Percentiles rank a stretch among this genome's conserved stretches.
These are phyloP conservation scores for Caenorhabditis sinica DNA, from an alignment of 2,888 invertebrate genomes.

Conservation along the genomic window DNA sequence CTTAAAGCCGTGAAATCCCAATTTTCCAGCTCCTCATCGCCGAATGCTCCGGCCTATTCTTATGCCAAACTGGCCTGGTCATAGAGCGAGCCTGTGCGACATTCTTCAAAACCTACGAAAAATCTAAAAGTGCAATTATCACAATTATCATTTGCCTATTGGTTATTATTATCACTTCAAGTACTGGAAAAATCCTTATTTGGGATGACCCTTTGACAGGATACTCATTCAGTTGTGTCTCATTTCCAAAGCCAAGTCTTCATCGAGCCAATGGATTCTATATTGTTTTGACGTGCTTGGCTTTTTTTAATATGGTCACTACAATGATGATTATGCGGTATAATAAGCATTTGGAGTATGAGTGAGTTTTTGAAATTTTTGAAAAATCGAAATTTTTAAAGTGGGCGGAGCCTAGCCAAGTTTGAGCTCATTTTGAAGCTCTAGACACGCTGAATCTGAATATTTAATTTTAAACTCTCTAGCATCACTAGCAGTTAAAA, in stretches of 20 bases:
- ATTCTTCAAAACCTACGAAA: neutral
- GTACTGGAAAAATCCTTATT: neutral
- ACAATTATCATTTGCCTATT: neutral
- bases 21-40: neutral
- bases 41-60: neutral
- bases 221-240: conserved; percentile 5
- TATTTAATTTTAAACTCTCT: too few relatives aligned
- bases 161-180: neutral
- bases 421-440: too few relatives aligned
- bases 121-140: neutral
- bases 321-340: neutral
- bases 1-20: too few relatives aligned
- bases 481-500: too few relatives aligned
- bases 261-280: neutral
- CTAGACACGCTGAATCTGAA: too few relatives aligned
- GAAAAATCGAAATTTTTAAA: neutral
- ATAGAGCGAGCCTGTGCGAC: conserved; percentile 20
- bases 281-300: neutral
- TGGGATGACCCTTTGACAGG: conserved; percentile 8
- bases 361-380: conserved; percentile 8
- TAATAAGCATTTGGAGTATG: conserved; percentile 14
- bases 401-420: too few relatives aligned
- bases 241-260: conserved; percentile 1
- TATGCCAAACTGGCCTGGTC: conserved; percentile 15
- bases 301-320: conserved; percentile 15